These are phyloP conservation scores for Etheostoma perlongum DNA, from an alignment of 2,797 vertebrate genomes.

Conservation along the genomic window DNA sequence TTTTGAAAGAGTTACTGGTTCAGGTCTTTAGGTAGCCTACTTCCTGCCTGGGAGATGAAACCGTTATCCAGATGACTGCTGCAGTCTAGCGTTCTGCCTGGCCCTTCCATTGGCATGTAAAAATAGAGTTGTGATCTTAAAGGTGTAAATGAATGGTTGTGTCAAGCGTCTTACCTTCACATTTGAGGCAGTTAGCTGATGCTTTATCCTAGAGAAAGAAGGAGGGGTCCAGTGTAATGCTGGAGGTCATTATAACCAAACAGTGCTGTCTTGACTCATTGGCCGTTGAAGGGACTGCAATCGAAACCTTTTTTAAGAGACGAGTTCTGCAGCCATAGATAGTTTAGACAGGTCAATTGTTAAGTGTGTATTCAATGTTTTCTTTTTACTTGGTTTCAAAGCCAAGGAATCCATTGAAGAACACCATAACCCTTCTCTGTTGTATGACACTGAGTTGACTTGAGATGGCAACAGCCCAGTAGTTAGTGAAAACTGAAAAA, in stretches of 20 bases:
- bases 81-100: slow-evolving; percentile 37
- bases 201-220: slow-evolving; percentile 27
- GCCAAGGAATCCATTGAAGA: not conserved
- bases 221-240: not conserved
- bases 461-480: not conserved
- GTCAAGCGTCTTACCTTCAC: slow-evolving; percentile 51
- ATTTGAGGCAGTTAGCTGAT: slow-evolving; percentile 20
- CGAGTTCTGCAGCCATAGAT: slow-evolving; percentile 11
- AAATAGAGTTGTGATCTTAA: slow-evolving; percentile 53
- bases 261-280: slow-evolving; percentile 1
- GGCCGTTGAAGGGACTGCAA: slow-evolving; percentile 12
- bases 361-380: slow-evolving; percentile 11
- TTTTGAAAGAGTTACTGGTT: slow-evolving; percentile 15
- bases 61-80: slow-evolving; percentile 55
- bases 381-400: slow-evolving; percentile 15
- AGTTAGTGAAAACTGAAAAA: not conserved
- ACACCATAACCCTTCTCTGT: not conserved
- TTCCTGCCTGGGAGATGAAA: slow-evolving; percentile 50
- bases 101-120: slow-evolving; percentile 35
- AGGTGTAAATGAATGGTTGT: slow-evolving; percentile 52
- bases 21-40: slow-evolving; percentile 7
- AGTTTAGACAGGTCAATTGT: slow-evolving; percentile 17
- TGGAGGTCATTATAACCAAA: slow-evolving; percentile 34
- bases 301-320: slow-evolving; percentile 1
- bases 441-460: not conserved